A percentile compares a stretch with the other conserved stretches of the same genome.
Evolutionary conservation across 2,888 invertebrate species (phyloP).

Genomic region (Nasonovia ribisnigri): DNA sequence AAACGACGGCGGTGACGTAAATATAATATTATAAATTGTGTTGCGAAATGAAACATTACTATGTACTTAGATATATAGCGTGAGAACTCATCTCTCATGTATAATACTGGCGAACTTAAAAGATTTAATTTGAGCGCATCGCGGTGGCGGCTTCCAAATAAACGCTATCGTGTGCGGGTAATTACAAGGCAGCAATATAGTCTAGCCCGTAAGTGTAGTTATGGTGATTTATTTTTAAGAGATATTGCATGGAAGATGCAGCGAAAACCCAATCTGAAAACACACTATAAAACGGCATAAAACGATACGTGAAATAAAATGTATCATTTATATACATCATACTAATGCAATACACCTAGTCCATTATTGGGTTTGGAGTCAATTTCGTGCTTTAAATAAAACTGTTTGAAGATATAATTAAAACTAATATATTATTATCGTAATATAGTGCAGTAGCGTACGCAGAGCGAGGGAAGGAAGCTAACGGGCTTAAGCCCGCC

Average conservation of each 20-base stretch:
- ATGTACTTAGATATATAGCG: background rate
- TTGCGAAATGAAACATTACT: background rate
- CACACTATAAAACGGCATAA: background rate
- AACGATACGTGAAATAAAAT: background rate
- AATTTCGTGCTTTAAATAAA: background rate
- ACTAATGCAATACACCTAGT: background rate
- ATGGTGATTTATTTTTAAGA: background rate
- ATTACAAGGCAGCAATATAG: slow-evolving; percentile 37
- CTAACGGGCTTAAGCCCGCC: too few species aligned
- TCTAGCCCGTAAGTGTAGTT: background rate
- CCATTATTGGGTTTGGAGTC: background rate
- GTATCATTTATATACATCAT: background rate
- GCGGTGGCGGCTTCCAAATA: background rate
- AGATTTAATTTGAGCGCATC: slow-evolving; percentile 13
- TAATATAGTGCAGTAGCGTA: background rate
- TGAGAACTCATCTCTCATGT: slow-evolving; percentile 12
- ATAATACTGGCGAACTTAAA: background rate
- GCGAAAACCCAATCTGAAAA: background rate
- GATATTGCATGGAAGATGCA: background rate
- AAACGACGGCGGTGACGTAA: background rate
- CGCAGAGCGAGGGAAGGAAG: too few species aligned
- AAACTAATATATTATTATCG: background rate
- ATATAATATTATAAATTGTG: slow-evolving; percentile 1
- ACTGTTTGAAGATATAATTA: background rate
- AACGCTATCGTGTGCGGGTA: background rate